Base-by-base conservation (phyloP, 2,113 vertebrate species). In the Procapra przewalskii region DNA sequence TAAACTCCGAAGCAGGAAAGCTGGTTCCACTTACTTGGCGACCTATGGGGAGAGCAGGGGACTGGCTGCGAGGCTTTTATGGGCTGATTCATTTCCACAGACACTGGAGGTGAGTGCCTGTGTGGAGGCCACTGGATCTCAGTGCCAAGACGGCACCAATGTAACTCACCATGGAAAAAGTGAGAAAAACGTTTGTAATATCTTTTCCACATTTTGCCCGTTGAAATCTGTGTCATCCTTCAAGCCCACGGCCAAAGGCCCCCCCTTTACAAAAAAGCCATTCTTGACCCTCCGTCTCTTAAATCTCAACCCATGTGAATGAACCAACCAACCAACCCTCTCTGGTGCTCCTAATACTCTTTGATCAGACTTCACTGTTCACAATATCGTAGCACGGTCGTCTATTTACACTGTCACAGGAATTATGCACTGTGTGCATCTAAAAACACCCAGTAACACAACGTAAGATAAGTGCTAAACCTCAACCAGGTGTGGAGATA, bases 1-100 rank as follows among this genome's bases (percentile, higher is more conserved):
- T 97, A 92, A 94, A 71, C 62, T 95, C 67, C 50, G 43, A 85
- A 96, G 89, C 31, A 97, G 94, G 96, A 90, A 91, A 96, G 96
- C 85, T 40, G 52, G 82, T 54, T 90, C 88, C 43, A 92, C 94
- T 95, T 88, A 92, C 62, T 87, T 80, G 96, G 85, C 93, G 86
- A 91, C 94, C 91, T 88, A 80, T 31, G 82, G 93, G 21, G 92
- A 89, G 48, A 91, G 88, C 79, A 90, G 85, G 88, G 7, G 0
- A 86, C 48, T 75, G 71, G 85, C 96, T 86, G 79, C 94, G 29
- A 95, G 48, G 94, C 93, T 96, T 87, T 97, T 71, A 96, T 64
- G 82, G 94, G n/a, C 82, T 94, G 85, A 97, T 86, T 97, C 96
- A 92, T 83, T 93, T 92, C 62, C 81, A 91, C 83, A 83, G 77